Conservation (phyloP, 2,888 invertebrate genomes). For the Caenorhabditis sp. region DNA sequence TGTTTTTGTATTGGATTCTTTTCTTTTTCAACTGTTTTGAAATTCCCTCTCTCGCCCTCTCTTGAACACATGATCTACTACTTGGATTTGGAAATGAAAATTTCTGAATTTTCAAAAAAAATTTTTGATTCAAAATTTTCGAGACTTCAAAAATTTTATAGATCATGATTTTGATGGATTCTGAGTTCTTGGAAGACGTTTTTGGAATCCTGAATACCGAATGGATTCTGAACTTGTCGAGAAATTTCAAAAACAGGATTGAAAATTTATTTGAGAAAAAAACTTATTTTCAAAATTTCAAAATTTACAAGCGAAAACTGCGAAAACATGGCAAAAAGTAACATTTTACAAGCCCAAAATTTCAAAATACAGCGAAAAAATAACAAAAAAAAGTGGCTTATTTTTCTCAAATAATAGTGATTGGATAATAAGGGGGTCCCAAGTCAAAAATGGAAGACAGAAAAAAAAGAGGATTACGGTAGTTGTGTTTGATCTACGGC, state of each 20-base stretch:
- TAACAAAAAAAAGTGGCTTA: not conserved
- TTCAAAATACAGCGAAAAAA: too few relatives aligned
- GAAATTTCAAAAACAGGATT: not conserved
- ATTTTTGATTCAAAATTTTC: too few relatives aligned
- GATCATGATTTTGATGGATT: too few relatives aligned
- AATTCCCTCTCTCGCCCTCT: not conserved
- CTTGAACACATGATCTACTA: not conserved
- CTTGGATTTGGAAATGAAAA: not conserved
- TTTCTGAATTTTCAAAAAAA: too few relatives aligned
- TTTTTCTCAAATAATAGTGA: conserved; percentile 6
- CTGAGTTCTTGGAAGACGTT: too few relatives aligned
- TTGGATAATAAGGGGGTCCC: not conserved
- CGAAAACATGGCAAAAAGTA: not conserved
- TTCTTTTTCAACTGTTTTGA: not conserved
- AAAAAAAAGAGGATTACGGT: not conserved
- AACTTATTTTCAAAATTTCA: too few relatives aligned
- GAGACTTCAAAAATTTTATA: too few relatives aligned
- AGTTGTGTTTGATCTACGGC: conserved; percentile 6
- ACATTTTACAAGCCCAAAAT: not conserved
- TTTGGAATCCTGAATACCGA: too few relatives aligned
- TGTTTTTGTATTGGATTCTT: not conserved
- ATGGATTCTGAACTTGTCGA: too few relatives aligned
- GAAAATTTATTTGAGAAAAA: conserved; percentile 10
- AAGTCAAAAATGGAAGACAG: not conserved
- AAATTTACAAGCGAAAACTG: conserved; percentile 9